Conservation (phyloP, 1,140 invertebrate genomes). For the Luehdorfia chinensis region DNA sequence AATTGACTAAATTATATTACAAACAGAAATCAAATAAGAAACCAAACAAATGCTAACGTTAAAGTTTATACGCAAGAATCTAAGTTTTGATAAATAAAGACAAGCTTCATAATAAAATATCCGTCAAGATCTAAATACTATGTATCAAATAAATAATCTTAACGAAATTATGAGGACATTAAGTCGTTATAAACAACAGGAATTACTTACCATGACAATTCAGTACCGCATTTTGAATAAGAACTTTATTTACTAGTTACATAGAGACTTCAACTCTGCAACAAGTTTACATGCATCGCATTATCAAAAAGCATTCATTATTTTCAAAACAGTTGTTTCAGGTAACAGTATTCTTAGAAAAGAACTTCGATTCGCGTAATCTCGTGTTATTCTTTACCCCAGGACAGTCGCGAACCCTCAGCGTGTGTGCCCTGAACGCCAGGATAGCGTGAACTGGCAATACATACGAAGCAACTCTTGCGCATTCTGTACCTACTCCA, state of each 20-base stretch:
- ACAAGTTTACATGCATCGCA: neutral
- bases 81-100: too few relatives aligned
- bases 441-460: conserved; percentile 60
- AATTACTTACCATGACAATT: conserved; percentile 16
- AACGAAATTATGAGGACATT: conserved; percentile 11
- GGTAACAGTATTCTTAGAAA: neutral
- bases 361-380: neutral
- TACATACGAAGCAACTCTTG: conserved; percentile 42
- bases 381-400: conserved; percentile 12
- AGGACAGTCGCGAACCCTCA: conserved; percentile 22
- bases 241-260: conserved; percentile 13
- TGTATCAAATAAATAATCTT: conserved; percentile 11
- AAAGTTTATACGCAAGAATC: too few relatives aligned
- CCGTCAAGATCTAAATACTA: neutral
- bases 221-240: conserved; percentile 8
- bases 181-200: conserved; percentile 15
- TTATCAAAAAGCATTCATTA: neutral
- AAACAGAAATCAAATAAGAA: too few relatives aligned
- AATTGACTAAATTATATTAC: too few relatives aligned
- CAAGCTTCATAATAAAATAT: neutral
- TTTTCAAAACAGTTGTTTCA: too few relatives aligned
- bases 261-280: neutral
- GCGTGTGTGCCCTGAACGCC: conserved; percentile 49
- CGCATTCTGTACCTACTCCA: conserved; percentile 56
- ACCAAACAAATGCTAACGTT: too few relatives aligned